Percentiles rank a stretch among this genome's conserved stretches.
These are phyloP conservation scores for Mylabris sibirica DNA, from an alignment of 2,888 invertebrate species.

Conservation along the genomic window DNA sequence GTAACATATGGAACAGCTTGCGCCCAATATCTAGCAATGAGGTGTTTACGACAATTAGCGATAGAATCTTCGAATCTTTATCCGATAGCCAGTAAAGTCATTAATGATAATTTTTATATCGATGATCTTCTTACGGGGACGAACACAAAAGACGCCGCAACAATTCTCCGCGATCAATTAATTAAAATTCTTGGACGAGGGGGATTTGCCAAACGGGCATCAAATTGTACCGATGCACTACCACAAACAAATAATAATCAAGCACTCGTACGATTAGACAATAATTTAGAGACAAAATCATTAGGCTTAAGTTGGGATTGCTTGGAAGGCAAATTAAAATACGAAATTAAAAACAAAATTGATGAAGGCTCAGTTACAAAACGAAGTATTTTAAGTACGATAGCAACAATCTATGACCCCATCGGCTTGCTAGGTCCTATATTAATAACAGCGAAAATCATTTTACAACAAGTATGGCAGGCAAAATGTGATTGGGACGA, in stretches of 20 bases:
- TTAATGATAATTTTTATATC: no score
- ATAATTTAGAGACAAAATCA: background rate
- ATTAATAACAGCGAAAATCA: background rate
- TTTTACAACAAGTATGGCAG: background rate
- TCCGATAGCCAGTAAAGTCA: no score
- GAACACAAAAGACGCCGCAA: no score
- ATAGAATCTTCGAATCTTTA: no score
- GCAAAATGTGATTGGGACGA: background rate
- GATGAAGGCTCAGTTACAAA: background rate
- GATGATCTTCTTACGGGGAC: no score
- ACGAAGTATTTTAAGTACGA: background rate
- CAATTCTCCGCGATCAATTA: no score
- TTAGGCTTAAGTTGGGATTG: background rate
- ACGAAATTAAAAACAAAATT: background rate
- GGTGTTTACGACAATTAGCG: no score
- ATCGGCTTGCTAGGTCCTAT: background rate
- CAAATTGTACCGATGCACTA: background rate
- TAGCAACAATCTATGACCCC: background rate
- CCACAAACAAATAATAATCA: background rate
- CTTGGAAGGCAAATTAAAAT: background rate
- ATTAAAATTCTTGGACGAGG: background rate
- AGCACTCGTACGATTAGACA: background rate
- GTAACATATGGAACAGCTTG: no score
- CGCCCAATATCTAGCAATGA: no score
- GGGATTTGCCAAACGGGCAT: background rate